Evolutionary conservation across 2,113 vertebrate genomes (phyloP).

Genomic region (Gobio gobio): DNA sequence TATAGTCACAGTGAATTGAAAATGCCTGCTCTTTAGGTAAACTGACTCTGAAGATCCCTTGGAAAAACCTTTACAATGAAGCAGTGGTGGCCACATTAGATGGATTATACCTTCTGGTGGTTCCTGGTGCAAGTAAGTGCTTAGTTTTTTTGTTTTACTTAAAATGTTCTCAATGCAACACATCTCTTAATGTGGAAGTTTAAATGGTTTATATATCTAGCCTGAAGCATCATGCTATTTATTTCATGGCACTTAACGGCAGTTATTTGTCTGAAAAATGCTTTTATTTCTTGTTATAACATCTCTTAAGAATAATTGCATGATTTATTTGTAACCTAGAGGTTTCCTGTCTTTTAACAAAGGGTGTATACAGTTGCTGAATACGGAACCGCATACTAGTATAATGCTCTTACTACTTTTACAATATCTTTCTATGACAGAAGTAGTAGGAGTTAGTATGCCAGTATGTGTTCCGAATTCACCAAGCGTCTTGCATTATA

Average conservation of each 20-base stretch:
- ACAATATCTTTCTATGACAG: no score
- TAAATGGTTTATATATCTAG: neutral
- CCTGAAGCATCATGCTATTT: neutral
- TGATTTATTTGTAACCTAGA: neutral
- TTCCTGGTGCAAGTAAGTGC: constrained; percentile 93
- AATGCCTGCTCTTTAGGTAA: constrained; percentile 80
- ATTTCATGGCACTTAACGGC: neutral
- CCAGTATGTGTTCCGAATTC: no score
- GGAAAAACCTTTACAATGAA: constrained; percentile 97
- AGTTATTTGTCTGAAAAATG: neutral
- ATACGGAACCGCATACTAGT: no score
- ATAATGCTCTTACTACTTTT: no score
- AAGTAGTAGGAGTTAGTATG: no score
- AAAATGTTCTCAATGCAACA: neutral
- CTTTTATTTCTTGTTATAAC: constrained; percentile 1
- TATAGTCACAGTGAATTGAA: neutral
- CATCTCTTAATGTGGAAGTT: neutral
- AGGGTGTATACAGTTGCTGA: neutral
- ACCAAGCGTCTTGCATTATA: neutral
- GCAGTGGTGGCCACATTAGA: constrained; percentile 93
- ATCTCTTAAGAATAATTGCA: neutral
- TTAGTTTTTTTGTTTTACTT: neutral
- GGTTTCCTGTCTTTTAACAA: neutral
- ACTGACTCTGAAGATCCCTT: constrained; percentile 96
- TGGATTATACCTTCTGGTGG: constrained; percentile 91